Evolutionary conservation across 2,113 vertebrate genomes (phyloP).

Genomic region (Microcebus lehilahytsara): DNA sequence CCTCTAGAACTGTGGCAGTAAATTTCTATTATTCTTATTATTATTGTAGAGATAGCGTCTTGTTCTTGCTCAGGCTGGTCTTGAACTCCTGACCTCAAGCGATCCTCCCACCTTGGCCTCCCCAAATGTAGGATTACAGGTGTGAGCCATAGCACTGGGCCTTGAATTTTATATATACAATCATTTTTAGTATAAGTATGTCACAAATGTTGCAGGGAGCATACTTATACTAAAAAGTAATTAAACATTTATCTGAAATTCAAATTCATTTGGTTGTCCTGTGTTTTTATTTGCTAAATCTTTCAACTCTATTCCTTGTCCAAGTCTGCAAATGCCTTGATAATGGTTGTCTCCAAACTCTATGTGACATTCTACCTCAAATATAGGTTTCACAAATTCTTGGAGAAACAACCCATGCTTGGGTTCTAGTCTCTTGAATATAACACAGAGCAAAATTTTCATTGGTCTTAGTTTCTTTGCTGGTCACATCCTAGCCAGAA

Average conservation of each 20-base stretch:
- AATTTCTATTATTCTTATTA: not conserved
- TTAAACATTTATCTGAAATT: not conserved
- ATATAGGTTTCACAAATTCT: not conserved
- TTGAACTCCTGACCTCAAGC: too few species aligned
- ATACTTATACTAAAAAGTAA: not conserved
- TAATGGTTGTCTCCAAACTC: not conserved
- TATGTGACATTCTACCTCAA: not conserved
- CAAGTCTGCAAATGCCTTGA: not conserved
- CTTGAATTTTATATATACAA: not conserved
- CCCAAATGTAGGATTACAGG: too few species aligned
- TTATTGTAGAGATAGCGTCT: too few species aligned
- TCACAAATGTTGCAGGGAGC: not conserved
- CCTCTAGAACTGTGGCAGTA: not conserved
- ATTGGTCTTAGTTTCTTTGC: not conserved
- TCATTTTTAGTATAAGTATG: not conserved
- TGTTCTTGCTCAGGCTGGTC: too few species aligned
- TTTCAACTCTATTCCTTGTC: not conserved
- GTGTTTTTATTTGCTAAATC: constrained; percentile 29
- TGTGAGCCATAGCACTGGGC: too few species aligned
- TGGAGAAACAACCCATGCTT: not conserved
- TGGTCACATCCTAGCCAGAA: not conserved
- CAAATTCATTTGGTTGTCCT: not conserved
- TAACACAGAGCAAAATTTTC: not conserved
- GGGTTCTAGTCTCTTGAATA: not conserved
- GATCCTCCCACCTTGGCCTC: too few species aligned